These are phyloP conservation scores for Gambusia affinis DNA, from an alignment of 2,113 vertebrate species.

Conservation along the genomic window DNA sequence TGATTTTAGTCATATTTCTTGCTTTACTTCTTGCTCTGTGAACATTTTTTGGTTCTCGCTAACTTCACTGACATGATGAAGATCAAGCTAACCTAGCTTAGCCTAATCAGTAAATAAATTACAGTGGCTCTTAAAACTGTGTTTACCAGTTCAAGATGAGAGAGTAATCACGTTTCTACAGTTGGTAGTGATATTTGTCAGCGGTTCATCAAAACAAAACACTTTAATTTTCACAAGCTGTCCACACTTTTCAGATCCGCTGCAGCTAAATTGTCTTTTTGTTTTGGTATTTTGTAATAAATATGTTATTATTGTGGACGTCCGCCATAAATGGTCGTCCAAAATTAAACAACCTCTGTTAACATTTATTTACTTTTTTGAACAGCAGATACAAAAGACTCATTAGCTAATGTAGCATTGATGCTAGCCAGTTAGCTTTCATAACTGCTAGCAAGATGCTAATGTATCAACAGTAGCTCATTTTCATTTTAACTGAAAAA, in stretches of 20 bases:
- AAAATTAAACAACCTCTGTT: neutral
- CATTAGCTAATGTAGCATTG: conserved; percentile 9
- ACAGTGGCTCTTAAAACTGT: neutral
- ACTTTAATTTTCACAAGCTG: neutral
- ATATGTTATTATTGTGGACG: neutral
- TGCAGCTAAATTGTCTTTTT: neutral
- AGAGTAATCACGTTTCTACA: too few species aligned
- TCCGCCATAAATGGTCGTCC: neutral
- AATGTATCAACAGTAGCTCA: neutral
- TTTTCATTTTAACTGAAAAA: neutral
- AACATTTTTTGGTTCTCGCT: neutral
- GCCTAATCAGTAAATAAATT: neutral
- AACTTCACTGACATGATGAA: neutral
- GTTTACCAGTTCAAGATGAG: neutral
- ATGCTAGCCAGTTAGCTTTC: neutral
- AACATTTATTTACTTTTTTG: neutral
- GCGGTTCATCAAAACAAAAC: neutral
- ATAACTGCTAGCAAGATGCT: neutral
- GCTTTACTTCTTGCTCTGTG: neutral
- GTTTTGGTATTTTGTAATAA: neutral
- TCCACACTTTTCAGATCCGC: neutral
- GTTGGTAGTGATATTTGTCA: neutral
- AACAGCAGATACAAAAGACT: neutral
- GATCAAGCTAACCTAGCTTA: neutral
- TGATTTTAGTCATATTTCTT: too few species aligned